Evolutionary conservation across 2,113 vertebrate genomes (phyloP).

Genomic region (Corythornis madagascariensis): DNA sequence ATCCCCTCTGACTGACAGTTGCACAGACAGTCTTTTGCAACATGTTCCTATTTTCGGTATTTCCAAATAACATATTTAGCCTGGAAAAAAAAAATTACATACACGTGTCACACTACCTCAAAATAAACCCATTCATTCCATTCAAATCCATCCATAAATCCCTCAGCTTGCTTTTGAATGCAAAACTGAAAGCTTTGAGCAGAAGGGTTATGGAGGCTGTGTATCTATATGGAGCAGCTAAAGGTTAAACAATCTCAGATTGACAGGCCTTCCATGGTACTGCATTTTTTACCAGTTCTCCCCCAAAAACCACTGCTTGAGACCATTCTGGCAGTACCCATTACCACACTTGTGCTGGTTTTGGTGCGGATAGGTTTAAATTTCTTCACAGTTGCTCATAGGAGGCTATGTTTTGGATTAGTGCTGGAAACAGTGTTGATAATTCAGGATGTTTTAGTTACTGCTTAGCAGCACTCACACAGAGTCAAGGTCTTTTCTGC

Average conservation of each 20-base stretch:
- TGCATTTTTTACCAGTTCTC: neutral
- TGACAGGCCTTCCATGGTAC: neutral
- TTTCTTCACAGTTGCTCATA: neutral
- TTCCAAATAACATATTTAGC: conserved; percentile 13
- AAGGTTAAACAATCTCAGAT: neutral
- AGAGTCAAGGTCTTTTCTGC: neutral
- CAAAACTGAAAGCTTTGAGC: neutral
- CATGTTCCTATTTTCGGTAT: conserved; percentile 10
- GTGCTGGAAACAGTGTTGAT: neutral
- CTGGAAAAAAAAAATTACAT: conserved; percentile 47
- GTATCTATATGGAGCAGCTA: too few species aligned
- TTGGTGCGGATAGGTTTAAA: neutral
- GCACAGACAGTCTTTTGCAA: conserved; percentile 20
- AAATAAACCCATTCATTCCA: conserved; percentile 28
- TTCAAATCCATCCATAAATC: conserved; percentile 14
- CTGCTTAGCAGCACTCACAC: neutral
- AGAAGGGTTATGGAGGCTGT: neutral
- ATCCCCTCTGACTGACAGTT: neutral
- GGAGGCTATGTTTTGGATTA: neutral
- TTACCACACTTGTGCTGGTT: neutral
- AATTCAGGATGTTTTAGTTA: neutral
- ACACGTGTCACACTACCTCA: neutral
- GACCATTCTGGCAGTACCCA: neutral
- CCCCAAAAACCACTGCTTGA: neutral
- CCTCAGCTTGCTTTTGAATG: neutral